Conservation (phyloP, 2,797 vertebrate species). For the Siniperca obscura region DNA sequence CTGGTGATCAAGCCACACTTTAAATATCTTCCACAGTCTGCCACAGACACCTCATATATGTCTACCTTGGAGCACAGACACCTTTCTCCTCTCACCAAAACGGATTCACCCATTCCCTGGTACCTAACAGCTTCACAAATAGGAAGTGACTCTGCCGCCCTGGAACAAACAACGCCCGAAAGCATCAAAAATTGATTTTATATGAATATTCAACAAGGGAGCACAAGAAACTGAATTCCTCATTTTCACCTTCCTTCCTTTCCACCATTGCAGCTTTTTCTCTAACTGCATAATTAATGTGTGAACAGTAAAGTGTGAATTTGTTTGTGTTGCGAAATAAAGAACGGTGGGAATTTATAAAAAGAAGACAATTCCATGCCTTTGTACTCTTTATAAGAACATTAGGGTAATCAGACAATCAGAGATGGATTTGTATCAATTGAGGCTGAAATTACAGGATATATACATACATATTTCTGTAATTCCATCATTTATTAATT, state of each 20-base stretch:
- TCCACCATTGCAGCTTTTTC: constrained; percentile 89
- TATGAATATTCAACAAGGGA: constrained; percentile 92
- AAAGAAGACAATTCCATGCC: constrained; percentile 57
- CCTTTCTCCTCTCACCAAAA: constrained; percentile 75
- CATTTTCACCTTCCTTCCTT: constrained; percentile 91
- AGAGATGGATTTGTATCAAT: constrained; percentile 27
- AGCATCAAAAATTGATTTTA: constrained; percentile 87
- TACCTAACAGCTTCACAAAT: constrained; percentile 83
- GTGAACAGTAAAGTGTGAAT: constrained; percentile 87
- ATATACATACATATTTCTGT: constrained; percentile 4
- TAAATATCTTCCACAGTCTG: constrained; percentile 58
- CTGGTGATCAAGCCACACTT: constrained; percentile 65
- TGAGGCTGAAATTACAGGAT: constrained; percentile 27
- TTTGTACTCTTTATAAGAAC: constrained; percentile 68
- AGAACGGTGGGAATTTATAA: constrained; percentile 77
- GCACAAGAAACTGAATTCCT: constrained; percentile 81
- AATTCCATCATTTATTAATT: constrained; percentile 11
- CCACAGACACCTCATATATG: constrained; percentile 73
- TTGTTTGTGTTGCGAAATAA: constrained; percentile 86
- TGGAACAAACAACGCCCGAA: constrained; percentile 89
- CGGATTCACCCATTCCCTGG: constrained; percentile 80
- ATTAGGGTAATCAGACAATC: constrained; percentile 46
- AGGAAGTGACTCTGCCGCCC: constrained; percentile 85
- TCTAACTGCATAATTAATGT: constrained; percentile 93
- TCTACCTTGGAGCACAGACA: constrained; percentile 75